phyloP scores from a whole-genome alignment of 2,113 vertebrate species.

The Deroptyus accipitrinus region DNA sequence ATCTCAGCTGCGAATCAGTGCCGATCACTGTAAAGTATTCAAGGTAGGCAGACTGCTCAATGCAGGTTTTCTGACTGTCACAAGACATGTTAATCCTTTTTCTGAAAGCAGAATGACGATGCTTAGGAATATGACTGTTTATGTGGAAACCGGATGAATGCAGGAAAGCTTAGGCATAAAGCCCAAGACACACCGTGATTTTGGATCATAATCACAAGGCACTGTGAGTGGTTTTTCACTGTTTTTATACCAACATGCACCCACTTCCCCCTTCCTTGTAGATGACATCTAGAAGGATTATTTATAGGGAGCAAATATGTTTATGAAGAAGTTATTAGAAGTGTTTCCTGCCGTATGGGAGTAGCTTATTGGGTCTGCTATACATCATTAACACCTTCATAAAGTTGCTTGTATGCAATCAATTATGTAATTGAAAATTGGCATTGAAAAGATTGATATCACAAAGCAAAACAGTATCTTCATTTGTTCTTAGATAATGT shows the following conservation, averaged over 20 bases:
- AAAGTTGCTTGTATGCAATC: not conserved
- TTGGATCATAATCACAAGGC: not conserved
- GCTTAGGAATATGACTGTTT: not conserved
- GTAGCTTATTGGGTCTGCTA: not conserved
- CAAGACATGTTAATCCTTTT: not conserved
- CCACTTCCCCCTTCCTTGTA: not conserved
- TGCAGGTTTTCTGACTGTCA: not conserved
- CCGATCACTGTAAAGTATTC: not conserved
- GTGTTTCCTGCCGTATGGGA: constrained; percentile 10
- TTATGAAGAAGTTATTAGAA: not conserved
- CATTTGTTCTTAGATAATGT: not conserved
- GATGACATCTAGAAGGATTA: not conserved
- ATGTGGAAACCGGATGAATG: not conserved
- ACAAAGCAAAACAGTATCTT: not conserved
- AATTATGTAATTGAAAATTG: constrained; percentile 20
- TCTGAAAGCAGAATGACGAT: not conserved
- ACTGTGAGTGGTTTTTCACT: not conserved
- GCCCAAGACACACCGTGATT: not conserved
- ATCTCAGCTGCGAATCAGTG: not conserved
- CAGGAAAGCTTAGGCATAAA: not conserved
- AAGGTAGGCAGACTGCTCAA: not conserved
- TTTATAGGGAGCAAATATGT: not conserved
- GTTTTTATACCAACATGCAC: not conserved
- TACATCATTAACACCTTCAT: constrained; percentile 39
- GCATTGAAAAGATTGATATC: not conserved